These are phyloP conservation scores for Liopterus haemorrhoidalis DNA, from an alignment of 2,888 invertebrate species.

Conservation along the genomic window DNA sequence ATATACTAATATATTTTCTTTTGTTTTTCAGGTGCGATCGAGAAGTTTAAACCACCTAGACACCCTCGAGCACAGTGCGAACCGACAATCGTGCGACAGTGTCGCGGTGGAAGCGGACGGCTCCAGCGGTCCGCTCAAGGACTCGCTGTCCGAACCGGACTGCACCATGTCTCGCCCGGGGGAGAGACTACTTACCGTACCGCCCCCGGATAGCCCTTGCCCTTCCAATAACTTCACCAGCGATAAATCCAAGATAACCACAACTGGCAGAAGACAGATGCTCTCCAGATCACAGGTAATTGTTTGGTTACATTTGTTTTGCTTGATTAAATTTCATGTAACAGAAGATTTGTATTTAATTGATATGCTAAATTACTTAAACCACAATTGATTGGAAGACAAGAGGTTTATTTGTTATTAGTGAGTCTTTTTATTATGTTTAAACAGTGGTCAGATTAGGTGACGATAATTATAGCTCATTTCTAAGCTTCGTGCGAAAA, in stretches of 20 bases:
- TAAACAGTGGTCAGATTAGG: too few relatives aligned
- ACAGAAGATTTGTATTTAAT: too few relatives aligned
- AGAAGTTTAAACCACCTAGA: conserved; percentile 68
- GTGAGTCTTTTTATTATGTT: too few relatives aligned
- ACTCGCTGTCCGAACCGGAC: conserved; percentile 45
- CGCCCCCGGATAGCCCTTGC: conserved; percentile 33
- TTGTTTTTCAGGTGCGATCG: conserved; percentile 58
- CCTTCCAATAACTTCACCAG: conserved; percentile 45
- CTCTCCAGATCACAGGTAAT: conserved; percentile 56
- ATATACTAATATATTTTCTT: conserved; percentile 1
- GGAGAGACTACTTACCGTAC: conserved; percentile 40
- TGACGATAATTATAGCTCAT: too few relatives aligned
- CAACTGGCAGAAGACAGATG: conserved; percentile 48
- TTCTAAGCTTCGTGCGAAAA: too few relatives aligned
- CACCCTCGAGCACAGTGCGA: conserved; percentile 51
- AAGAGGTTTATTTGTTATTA: too few relatives aligned
- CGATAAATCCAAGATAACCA: conserved; percentile 42
- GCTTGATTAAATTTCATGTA: too few relatives aligned
- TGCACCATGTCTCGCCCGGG: conserved; percentile 36
- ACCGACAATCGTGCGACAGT: conserved; percentile 38
- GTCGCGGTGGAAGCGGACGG: too few relatives aligned
- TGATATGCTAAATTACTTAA: too few relatives aligned
- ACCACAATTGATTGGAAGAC: too few relatives aligned
- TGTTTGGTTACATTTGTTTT: too few relatives aligned
- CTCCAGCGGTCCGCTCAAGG: conserved; percentile 42